Evolutionary conservation across 35 echinoderm and acorn worm species (phyloP), one percentile per base, ranked within the genome.

Genomic region (Heliocidaris tuberculata): DNA sequence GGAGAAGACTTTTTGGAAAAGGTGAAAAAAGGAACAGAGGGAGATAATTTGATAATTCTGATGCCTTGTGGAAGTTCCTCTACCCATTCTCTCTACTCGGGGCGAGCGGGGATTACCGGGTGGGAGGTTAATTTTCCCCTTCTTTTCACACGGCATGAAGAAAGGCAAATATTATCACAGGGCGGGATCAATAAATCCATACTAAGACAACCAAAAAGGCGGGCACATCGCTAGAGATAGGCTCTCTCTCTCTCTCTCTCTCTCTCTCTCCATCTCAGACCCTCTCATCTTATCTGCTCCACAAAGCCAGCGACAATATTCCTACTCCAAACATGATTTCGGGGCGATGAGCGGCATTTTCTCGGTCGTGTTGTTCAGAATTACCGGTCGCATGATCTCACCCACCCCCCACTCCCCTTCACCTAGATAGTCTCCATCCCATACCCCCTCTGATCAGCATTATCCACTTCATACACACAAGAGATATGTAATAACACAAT

Each of bases 131-230:
- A 93, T 93, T 93, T 93, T 93, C 91, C 91, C 48, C 91, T 59
- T 93, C 91, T 93, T 12, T 93, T 93, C 91, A 93, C 91, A 59
- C 15, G 48, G 91, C 91, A 93, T 52, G 50, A 59, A 93, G 91
- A 48, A 93, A 93, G 50, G 91, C 91, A 93, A 93, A 93, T 93
- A 93, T 93, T 93, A 93, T 93, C 91, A 93, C 91, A 93, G 50
- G 50, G 48, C 50, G 50, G 50, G 91, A 93, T 93, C 91, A 93
- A 93, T 93, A 93, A 93, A 93, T 93, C 91, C 27, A 93, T 93
- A 93, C 47, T 16, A n/a, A 93, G 91, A 93, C 91, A 93, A 31
- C 91, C 50, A 48, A 52, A 49, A 52, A 48, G 91, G 29, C 48
- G 91, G 50, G 31, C n/a, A n/a, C 91, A 13, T 30, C 16, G 87